Evolutionary conservation across 1,140 invertebrate species (phyloP).

Genomic region (Pachypeltis micranthus): DNA sequence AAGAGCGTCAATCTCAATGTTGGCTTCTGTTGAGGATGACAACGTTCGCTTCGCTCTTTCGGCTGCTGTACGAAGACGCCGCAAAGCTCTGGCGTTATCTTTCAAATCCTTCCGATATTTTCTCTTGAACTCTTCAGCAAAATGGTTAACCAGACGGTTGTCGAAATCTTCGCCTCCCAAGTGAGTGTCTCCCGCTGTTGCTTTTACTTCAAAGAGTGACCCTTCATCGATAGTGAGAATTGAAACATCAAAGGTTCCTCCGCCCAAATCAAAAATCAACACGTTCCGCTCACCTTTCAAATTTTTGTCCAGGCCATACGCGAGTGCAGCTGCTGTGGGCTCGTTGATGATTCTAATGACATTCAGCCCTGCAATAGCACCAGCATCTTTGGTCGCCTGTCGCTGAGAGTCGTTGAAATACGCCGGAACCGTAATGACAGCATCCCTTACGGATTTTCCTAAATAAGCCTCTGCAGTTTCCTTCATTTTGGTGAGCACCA

Average conservation of each 20-base stretch:
- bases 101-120: slow-evolving; percentile 40
- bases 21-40: too few relatives aligned
- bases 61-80: slow-evolving; percentile 40
- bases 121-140: slow-evolving; percentile 39
- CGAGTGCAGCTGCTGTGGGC: slow-evolving; percentile 96
- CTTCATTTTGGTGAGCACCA: slow-evolving; percentile 66
- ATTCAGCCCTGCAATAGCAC: slow-evolving; percentile 69
- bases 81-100: slow-evolving; percentile 38
- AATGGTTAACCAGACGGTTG: slow-evolving; percentile 61
- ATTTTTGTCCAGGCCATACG: slow-evolving; percentile 79
- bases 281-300: slow-evolving; percentile 61
- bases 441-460: slow-evolving; percentile 43
- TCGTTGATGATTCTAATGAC: slow-evolving; percentile 84
- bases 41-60: too few relatives aligned
- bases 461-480: slow-evolving; percentile 43
- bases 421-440: slow-evolving; percentile 51
- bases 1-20: too few relatives aligned
- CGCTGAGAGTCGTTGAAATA: too few relatives aligned
- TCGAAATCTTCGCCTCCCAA: slow-evolving; percentile 63
- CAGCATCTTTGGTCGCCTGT: too few relatives aligned
- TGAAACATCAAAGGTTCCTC: slow-evolving; percentile 75
- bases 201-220: slow-evolving; percentile 57
- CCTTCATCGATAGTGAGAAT: slow-evolving; percentile 63
- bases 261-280: slow-evolving; percentile 61
- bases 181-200: slow-evolving; percentile 60